Percentiles rank a stretch among this genome's conserved stretches.
phyloP scores from a whole-genome alignment of 1,140 invertebrate genomes.

The Campodea augens region DNA sequence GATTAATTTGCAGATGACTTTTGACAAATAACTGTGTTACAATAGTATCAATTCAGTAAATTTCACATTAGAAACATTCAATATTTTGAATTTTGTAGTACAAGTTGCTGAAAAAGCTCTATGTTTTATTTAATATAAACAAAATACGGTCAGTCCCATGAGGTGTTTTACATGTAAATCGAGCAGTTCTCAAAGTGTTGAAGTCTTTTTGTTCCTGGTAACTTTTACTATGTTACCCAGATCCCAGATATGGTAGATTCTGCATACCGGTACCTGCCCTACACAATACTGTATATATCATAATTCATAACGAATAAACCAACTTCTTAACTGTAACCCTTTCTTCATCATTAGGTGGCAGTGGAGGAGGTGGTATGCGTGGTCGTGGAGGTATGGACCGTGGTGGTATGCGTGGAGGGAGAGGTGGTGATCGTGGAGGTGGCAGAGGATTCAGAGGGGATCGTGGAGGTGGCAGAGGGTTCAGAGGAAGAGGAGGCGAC shows the following conservation, averaged over 20 bases:
- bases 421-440: slow-evolving; percentile 23
- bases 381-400: slow-evolving; percentile 22
- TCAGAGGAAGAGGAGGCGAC: slow-evolving; percentile 21
- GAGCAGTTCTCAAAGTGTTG: too few species aligned
- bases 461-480: slow-evolving; percentile 20
- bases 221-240: too few species aligned
- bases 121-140: too few species aligned
- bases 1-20: too few species aligned
- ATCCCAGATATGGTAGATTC: slow-evolving; percentile 1
- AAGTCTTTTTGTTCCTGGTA: too few species aligned
- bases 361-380: slow-evolving; percentile 13
- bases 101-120: too few species aligned
- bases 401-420: slow-evolving; percentile 18
- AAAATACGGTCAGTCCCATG: too few species aligned
- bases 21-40: too few species aligned
- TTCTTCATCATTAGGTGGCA: background rate
- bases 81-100: too few species aligned
- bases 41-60: too few species aligned
- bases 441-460: slow-evolving; percentile 25
- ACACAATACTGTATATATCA: background rate
- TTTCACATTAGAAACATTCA: too few species aligned
- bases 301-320: background rate
- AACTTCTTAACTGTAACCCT: background rate
- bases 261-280: slow-evolving; percentile 19
- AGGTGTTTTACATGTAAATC: too few species aligned